Percentiles rank a stretch among this genome's conserved stretches.
Conservation (phyloP, 2,797 vertebrate species). For the Graptemys geographica region DNA sequence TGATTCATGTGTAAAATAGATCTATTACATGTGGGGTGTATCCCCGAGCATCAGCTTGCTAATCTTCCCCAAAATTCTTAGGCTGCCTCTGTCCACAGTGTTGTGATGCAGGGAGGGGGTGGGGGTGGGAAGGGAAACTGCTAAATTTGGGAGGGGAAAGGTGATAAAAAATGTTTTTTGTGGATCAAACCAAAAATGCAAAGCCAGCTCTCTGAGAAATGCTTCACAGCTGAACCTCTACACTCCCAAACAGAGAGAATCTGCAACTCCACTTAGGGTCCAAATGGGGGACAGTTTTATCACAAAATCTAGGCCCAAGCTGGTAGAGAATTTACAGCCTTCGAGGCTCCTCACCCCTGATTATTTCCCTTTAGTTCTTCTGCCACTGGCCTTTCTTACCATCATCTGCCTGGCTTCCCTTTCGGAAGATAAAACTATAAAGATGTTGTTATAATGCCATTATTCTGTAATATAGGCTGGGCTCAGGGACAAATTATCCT, state of each 20-base stretch:
- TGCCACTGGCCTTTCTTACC: not conserved
- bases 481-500: not conserved
- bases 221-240: not conserved
- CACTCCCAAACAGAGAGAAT: not conserved
- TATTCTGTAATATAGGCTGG: not conserved
- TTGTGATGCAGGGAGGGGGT: not conserved
- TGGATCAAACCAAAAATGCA: not conserved
- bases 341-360: not conserved
- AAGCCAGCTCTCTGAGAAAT: not conserved
- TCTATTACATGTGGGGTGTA: not conserved
- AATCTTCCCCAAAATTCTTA: not conserved
- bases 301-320: not conserved
- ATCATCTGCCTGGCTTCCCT: not conserved
- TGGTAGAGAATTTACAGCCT: not conserved
- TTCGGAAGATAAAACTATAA: not conserved
- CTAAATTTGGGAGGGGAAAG: not conserved
- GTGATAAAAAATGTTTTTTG: not conserved
- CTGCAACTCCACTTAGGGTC: not conserved
- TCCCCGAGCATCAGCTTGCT: not conserved
- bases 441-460: not conserved
- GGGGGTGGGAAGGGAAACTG: not conserved
- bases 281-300: not conserved
- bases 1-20: not conserved
- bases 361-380: accelerated
- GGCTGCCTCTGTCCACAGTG: not conserved